Evolutionary conservation across 2,888 invertebrate genomes (phyloP), one percentile per base, ranked within the genome.

Genomic region (Lamproptera curius): DNA sequence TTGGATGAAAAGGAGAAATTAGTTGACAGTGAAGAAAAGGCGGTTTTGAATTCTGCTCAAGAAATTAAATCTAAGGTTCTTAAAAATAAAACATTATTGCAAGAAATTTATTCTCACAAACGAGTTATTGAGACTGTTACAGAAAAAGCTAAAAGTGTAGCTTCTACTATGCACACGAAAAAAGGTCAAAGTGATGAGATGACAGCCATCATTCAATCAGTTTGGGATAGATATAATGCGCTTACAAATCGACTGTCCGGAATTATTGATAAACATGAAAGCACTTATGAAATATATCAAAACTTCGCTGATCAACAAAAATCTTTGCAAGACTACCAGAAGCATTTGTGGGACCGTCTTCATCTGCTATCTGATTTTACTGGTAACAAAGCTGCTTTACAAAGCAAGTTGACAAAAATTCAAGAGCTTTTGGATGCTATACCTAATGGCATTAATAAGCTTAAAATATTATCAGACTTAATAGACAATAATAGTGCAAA

Each of bases 41-140:
- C 91, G 2, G 90, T 91, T 34, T 92, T 95, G 81, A 91, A 93
- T 38, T 94, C 95, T 1, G 90, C 94, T 3, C 96, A 95, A 73
- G 97, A 97, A 74, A 93, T 95, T 6, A 91, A 94, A 52, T 93
- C 95, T 0, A 95, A 95, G 72, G 74, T 97, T 31, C 85, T 95
- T 20, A 97, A 97, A 74, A 93, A 94, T 65, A 97, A 95, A 90
- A 93, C 95, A 0, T 88, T 93, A 38, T 90, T 95, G 44, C 97
- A 98, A 83, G 98, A 98, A 80, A 95, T 97, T 16, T 85, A 92
- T 48, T 94, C 97, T 0, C 95, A 98, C 68, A 97, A 97, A 72
- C 89, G 97, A 57, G 93, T 97, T 3, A 93, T 98, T 34, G 97
- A 98, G 81, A 93, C 94, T 3, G 92, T 97, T 1, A 93, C 94